Percentiles rank a stretch among this genome's conserved stretches.
Conservation (phyloP, 2,888 invertebrate genomes). For the Rhynchonema sp. region DNA sequence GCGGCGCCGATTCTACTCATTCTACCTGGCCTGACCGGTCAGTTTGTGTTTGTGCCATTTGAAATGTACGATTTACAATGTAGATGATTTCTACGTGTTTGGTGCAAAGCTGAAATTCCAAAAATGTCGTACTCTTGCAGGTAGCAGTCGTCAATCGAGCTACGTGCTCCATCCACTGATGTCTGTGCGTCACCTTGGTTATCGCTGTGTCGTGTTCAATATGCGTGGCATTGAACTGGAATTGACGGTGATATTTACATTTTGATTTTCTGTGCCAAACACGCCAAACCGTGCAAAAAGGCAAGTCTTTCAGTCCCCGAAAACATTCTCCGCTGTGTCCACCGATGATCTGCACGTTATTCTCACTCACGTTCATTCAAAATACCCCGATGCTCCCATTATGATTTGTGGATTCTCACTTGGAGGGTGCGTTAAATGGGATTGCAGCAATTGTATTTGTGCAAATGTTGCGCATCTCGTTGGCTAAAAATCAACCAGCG, state of each 20-base stretch:
- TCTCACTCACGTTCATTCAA: slow-evolving; percentile 44
- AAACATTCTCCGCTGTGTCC: slow-evolving; percentile 62
- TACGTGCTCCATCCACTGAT: slow-evolving; percentile 56
- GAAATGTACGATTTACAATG: background rate
- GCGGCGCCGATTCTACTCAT: slow-evolving; percentile 51
- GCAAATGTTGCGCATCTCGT: too few species aligned
- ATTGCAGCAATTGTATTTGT: too few species aligned
- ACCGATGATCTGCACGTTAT: slow-evolving; percentile 57
- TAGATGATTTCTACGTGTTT: background rate
- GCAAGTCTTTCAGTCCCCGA: slow-evolving; percentile 43
- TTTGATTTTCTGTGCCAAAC: background rate
- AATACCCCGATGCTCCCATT: slow-evolving; percentile 43
- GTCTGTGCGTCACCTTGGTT: slow-evolving; percentile 44
- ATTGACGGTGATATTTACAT: background rate
- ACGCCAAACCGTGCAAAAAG: background rate
- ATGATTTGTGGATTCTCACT: slow-evolving; percentile 62
- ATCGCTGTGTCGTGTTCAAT: slow-evolving; percentile 53
- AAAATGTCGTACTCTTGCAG: slow-evolving; percentile 8
- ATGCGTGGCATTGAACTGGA: slow-evolving; percentile 47
- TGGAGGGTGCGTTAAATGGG: slow-evolving; percentile 52
- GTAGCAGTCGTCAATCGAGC: slow-evolving; percentile 28
- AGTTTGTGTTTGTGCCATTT: slow-evolving; percentile 34
- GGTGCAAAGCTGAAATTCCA: slow-evolving; percentile 19
- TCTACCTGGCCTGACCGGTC: slow-evolving; percentile 57
- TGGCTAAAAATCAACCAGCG: too few species aligned